Base-by-base conservation (phyloP, 2,797 vertebrate species). In the Lemur catta region DNA sequence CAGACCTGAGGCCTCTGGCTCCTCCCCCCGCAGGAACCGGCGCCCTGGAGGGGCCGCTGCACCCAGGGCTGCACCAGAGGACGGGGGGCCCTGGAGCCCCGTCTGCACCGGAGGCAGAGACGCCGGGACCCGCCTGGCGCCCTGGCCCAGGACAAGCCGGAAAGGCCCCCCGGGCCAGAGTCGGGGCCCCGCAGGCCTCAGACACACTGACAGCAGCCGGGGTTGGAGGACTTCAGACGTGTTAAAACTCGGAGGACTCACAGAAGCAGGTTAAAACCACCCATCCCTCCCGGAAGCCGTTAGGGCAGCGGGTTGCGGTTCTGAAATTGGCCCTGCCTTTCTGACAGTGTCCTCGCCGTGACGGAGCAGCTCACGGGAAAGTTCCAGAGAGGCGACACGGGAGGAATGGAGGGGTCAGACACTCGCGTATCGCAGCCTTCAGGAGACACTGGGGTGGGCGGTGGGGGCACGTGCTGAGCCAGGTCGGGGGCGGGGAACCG, bases 401-500 rank as follows among this genome's bases (percentile, higher is more conserved):
- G 17, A 11, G 33, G 22, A 52, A 18, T 0, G 24, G 20, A 4
- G 22, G 33, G 33, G 12, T 35, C 4, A 50, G 8, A 8, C 50
- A 46, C 26, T 48, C 7, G 1, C 8, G 1, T 35, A 48, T 35
- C 2, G 22, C 15, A n/a, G 22, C 46, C n/a, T 28, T 35, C 0
- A 1, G 6, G 46, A 43, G 59, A 35, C 3, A 0, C 11, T 13
- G n/a, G 65, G 28, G 8, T 11, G 28, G 50, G n/a, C 26, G 0
- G 8, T 1, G 1, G 12, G 6, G 28, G 59, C 52, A 2, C 8
- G 20, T 57, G 43, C 33, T 35, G 14, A 26, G n/a, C 22, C 0
- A 0, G 30, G 46, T 6, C 2, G 17, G 41, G 35, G 63, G n/a
- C 4, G 8, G 61, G 48, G 28, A 3, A 2, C 48, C 2, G 0